phyloP scores from a whole-genome alignment of 2,113 vertebrate species.

The Indicator maculatus region DNA sequence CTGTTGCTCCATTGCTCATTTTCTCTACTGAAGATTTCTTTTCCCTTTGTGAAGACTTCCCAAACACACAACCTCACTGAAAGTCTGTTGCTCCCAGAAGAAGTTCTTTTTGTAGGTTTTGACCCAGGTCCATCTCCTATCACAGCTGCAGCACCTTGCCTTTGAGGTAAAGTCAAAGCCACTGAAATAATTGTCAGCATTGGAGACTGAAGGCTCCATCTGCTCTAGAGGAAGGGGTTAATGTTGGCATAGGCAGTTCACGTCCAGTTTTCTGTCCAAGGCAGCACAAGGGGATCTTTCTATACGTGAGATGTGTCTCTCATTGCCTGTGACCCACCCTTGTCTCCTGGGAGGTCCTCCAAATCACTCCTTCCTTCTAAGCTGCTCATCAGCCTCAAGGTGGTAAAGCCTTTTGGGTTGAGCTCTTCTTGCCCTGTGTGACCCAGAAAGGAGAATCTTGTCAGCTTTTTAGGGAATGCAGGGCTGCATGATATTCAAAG shows the following conservation, averaged over 20 bases:
- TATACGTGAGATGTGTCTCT: neutral
- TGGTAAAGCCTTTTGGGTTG: neutral
- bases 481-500: neutral
- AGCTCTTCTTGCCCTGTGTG: neutral
- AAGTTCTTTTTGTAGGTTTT: neutral
- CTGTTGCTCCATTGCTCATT: neutral
- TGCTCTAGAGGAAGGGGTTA: neutral
- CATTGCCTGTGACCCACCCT: neutral
- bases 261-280: neutral
- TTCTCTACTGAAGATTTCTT: neutral
- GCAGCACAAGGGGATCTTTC: neutral
- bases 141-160: constrained; percentile 19
- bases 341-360: neutral
- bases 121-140: neutral
- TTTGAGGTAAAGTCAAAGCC: constrained; percentile 32
- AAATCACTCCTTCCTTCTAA: neutral
- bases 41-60: neutral
- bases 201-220: neutral
- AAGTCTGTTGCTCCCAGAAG: neutral
- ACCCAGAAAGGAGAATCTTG: neutral
- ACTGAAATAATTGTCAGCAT: neutral
- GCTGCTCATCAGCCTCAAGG: neutral
- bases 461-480: neutral
- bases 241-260: neutral
- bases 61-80: neutral